Evolutionary conservation across 2,797 vertebrate genomes (phyloP).

Genomic region (Anguilla anguilla): DNA sequence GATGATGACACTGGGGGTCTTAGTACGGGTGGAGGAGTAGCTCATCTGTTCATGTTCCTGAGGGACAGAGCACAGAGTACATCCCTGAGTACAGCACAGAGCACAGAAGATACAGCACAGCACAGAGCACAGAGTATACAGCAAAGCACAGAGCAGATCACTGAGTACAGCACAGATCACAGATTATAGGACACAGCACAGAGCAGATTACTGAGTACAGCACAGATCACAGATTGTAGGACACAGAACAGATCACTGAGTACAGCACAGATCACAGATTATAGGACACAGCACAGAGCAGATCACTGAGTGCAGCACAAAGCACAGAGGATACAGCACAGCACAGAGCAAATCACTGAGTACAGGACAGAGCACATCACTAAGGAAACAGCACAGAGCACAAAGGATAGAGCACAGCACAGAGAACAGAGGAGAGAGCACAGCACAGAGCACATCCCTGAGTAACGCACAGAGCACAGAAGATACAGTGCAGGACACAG

Average conservation of each 20-base stretch:
- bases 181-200: neutral
- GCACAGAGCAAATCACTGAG: neutral
- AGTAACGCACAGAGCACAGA: neutral
- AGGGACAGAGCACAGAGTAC: neutral
- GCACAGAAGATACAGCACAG: neutral
- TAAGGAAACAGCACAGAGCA: neutral
- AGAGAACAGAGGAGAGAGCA: neutral
- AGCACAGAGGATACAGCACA: neutral
- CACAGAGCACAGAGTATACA: neutral
- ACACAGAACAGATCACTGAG: neutral
- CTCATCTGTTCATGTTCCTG: slow-evolving; percentile 92
- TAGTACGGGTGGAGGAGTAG: slow-evolving; percentile 92
- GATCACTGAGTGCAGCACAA: neutral
- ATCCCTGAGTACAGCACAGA: neutral
- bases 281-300: neutral
- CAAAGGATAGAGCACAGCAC: neutral
- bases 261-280: neutral
- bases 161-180: neutral
- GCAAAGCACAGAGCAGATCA: neutral
- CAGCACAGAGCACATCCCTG: neutral
- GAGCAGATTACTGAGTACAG: neutral
- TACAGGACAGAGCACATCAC: neutral
- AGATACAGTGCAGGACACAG: neutral
- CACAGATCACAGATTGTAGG: neutral
- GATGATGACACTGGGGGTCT: slow-evolving; percentile 90